Base-by-base conservation (phyloP, 35 echinoderm and acorn worm species). In the Eucidaris tribuloides region DNA sequence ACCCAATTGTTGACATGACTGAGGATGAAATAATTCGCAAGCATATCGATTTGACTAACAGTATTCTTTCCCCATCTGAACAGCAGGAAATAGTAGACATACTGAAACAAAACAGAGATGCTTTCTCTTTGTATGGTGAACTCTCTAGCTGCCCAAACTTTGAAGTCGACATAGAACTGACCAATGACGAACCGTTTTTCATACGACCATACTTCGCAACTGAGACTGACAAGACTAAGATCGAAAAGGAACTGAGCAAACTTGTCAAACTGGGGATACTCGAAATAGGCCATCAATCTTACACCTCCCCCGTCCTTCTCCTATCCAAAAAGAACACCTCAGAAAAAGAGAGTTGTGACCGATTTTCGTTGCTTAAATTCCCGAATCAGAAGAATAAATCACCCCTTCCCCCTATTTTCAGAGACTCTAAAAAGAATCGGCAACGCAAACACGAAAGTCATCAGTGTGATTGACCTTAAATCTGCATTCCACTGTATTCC, bases 381-480 rank as follows among this genome's bases (percentile, higher is more conserved):
- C 33, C 52, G 45, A 28, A 87, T 79, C 54, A 87, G 77, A 60
- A 32, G 84, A 60, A 80, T 79, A 46, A 87, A 78, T 52, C 84
- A 87, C 48, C 84, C 84, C n/a, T 87, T 87, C 32, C 84, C 84
- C 3, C 65, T 87, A 62, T 22, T 87, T 7, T 43, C 36, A 35
- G 76, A 87, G 60, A 87, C 85, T 20, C 29, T 87, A 46, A 58
- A 64, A n/a, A 13, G 43, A 41, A 81, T 87, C 31, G 74, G 76
- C n/a, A 1, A 87, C 19, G 63, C 72, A 25, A 19, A 87, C 7
- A 59, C 85, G 34, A 87, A 79, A 29, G 58, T 87, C 5, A 28
- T 80, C 13, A 87, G 85, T 45, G 76, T 87, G 5, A 20, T 87
- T 39, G 85, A 87, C 37, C 46, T 87, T 6, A 87, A 87, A 87